A percentile compares a stretch with the other conserved stretches of the same genome.
Evolutionary conservation across 2,888 invertebrate species (phyloP).

Genomic region (Lepidonotus clava): DNA sequence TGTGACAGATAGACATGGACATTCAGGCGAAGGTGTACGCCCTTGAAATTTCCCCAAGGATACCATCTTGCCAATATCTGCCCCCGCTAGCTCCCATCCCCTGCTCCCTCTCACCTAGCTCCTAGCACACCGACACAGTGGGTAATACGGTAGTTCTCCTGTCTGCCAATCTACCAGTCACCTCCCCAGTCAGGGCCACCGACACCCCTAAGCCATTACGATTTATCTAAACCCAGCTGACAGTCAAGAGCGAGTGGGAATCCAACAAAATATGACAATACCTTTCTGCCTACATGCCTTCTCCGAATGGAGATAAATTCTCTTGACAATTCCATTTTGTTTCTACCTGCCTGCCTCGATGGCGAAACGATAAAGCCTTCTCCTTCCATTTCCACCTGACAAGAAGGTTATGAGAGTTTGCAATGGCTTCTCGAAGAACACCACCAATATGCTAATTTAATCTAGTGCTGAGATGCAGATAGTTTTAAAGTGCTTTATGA

Average conservation of each 20-base stretch:
- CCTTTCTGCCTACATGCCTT: not conserved
- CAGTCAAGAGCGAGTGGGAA: not conserved
- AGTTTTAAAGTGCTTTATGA: not conserved
- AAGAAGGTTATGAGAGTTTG: not conserved
- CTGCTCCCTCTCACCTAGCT: no score
- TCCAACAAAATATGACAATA: not conserved
- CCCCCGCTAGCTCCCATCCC: no score
- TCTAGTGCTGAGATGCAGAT: constrained; percentile 21
- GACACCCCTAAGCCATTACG: not conserved
- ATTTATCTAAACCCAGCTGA: not conserved
- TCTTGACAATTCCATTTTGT: not conserved
- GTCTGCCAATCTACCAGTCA: no score
- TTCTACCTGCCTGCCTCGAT: not conserved
- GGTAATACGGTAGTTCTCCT: no score
- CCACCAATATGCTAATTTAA: constrained; percentile 13
- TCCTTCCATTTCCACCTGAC: not conserved
- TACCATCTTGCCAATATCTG: no score
- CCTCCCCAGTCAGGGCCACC: no score
- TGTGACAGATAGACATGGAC: no score
- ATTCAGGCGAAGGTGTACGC: no score
- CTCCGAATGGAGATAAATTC: not conserved
- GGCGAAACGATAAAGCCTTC: not conserved
- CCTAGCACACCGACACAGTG: no score
- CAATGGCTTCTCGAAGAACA: not conserved
- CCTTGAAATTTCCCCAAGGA: no score